Percentiles rank a stretch among this genome's conserved stretches.
Conservation (phyloP, 2,113 vertebrate species). For the Dromiciops gliroides region DNA sequence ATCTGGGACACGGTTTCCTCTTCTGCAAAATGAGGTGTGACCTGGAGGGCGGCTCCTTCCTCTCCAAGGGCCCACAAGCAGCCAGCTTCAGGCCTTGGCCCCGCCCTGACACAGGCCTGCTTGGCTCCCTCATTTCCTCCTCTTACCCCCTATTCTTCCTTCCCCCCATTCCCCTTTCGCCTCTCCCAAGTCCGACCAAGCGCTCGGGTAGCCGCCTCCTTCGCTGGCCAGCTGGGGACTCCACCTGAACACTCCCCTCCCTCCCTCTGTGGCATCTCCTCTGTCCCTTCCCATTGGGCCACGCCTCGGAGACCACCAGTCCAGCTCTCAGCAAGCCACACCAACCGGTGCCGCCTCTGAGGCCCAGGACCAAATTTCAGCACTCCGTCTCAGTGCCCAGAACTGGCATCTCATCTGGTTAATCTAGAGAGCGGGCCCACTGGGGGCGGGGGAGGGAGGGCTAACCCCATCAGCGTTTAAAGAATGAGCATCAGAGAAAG, state of each 20-base stretch:
- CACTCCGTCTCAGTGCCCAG: not conserved
- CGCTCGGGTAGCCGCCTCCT: not conserved
- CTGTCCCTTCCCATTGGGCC: too few species aligned
- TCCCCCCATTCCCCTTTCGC: not conserved
- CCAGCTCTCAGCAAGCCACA: not conserved
- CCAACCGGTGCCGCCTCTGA: not conserved
- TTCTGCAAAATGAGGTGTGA: too few species aligned
- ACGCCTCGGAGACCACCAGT: too few species aligned
- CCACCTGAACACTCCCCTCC: not conserved
- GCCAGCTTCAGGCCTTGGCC: too few species aligned
- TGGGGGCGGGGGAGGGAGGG: slow-evolving; percentile 25
- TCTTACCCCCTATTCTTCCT: not conserved
- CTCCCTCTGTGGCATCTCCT: not conserved
- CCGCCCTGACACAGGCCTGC: too few species aligned
- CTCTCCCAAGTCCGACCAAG: not conserved
- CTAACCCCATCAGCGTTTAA: slow-evolving; percentile 66
- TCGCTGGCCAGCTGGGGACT: too few species aligned
- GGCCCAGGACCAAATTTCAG: not conserved
- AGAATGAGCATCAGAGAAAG: slow-evolving; percentile 55
- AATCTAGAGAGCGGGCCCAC: slow-evolving; percentile 56
- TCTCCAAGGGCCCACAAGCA: too few species aligned
- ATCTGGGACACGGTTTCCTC: too few species aligned
- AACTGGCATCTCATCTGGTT: slow-evolving; percentile 24
- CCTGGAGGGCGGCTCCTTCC: too few species aligned
- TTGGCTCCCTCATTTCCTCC: not conserved